These are phyloP conservation scores for Hydropotes inermis DNA, from an alignment of 2,113 vertebrate genomes.

Conservation along the genomic window DNA sequence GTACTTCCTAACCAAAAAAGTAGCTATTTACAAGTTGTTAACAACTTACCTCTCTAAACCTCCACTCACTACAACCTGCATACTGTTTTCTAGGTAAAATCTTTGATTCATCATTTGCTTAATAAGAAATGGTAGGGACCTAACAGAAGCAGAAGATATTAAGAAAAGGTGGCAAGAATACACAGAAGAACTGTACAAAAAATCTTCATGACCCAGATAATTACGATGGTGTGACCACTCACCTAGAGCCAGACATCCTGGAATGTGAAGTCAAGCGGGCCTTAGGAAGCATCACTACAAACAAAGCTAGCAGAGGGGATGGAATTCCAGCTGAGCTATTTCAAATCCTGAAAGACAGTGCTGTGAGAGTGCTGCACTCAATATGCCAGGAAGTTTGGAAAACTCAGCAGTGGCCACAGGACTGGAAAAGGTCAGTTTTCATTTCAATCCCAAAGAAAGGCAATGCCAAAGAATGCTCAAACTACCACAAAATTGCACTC, in stretches of 20 bases:
- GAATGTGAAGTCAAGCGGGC: neutral
- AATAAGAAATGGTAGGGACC: neutral
- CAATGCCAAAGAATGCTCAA: neutral
- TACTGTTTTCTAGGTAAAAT: neutral
- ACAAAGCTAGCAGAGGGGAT: neutral
- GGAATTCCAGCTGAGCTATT: neutral
- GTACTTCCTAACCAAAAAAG: neutral
- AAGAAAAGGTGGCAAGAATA: neutral
- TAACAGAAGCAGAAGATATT: neutral
- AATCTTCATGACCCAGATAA: neutral
- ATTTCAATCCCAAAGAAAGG: neutral
- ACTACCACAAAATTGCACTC: neutral
- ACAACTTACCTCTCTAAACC: neutral
- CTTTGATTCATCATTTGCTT: neutral
- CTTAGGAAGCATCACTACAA: neutral
- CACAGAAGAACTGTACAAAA: neutral
- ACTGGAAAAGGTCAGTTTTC: neutral
- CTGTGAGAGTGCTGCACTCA: neutral
- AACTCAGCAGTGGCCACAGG: neutral
- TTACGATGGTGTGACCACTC: rapidly evolving
- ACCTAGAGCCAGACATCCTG: neutral
- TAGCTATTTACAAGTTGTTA: neutral
- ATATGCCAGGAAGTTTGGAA: neutral
- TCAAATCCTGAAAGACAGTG: neutral
- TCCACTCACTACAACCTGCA: neutral